These are phyloP conservation scores for Hedychridium roseum DNA, from an alignment of 2,888 invertebrate genomes.

Conservation along the genomic window DNA sequence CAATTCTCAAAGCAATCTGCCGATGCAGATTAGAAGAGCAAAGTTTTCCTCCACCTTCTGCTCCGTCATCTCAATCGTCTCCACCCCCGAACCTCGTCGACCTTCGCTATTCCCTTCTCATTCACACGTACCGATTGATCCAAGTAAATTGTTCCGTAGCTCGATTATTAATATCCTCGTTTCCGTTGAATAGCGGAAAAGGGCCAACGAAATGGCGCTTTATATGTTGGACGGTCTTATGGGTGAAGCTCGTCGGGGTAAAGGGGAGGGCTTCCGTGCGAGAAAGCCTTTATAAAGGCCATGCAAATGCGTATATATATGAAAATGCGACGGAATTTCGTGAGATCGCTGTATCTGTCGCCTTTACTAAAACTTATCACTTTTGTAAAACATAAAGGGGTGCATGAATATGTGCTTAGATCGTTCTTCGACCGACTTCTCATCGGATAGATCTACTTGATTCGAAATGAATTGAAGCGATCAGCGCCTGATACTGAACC, in stretches of 20 bases:
- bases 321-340: slow-evolving; percentile 50
- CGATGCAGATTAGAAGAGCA: slow-evolving; percentile 61
- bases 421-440: too few relatives aligned
- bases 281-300: slow-evolving; percentile 35
- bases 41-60: slow-evolving; percentile 11
- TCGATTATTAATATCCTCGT: too few relatives aligned
- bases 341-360: slow-evolving; percentile 51
- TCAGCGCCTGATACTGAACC: too few relatives aligned
- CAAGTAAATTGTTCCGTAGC: slow-evolving; percentile 33
- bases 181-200: too few relatives aligned
- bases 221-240: too few relatives aligned
- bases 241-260: too few relatives aligned
- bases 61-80: slow-evolving; percentile 20
- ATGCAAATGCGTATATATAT: slow-evolving; percentile 45
- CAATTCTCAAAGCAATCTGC: slow-evolving; percentile 64
- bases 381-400: slow-evolving; percentile 25
- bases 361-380: slow-evolving; percentile 45
- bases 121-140: slow-evolving; percentile 33
- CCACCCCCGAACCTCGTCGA: slow-evolving; percentile 10
- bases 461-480: too few relatives aligned
- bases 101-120: slow-evolving; percentile 18
- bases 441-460: slow-evolving; percentile 9
- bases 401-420: too few relatives aligned
- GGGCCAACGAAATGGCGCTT: not conserved
- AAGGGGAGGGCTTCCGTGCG: not conserved